phyloP scores from a whole-genome alignment of 1,140 invertebrate genomes.

The Euwallacea similis region DNA sequence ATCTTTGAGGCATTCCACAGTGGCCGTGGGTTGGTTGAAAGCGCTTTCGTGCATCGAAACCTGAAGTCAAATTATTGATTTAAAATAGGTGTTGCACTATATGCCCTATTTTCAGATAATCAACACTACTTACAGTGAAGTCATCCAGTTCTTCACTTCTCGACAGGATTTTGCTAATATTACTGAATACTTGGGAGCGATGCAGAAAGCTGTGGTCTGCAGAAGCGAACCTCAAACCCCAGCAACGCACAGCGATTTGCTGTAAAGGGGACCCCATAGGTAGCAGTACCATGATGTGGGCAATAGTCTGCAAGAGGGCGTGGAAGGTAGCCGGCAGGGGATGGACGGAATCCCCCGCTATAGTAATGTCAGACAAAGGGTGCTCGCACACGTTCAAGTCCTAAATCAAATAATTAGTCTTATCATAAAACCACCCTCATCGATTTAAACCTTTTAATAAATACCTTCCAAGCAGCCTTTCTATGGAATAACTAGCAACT shows the following conservation, averaged over 20 bases:
- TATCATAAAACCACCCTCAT: not conserved
- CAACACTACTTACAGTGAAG: conserved; percentile 46
- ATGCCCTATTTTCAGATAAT: not conserved
- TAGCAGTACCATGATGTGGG: conserved; percentile 88
- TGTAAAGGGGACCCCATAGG: conserved; percentile 85
- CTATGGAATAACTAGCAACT: too few species aligned
- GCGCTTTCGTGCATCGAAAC: conserved; percentile 62
- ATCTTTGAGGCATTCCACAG: conserved; percentile 70
- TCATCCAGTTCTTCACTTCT: conserved; percentile 80
- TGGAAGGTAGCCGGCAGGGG: conserved; percentile 84
- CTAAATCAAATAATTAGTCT: conserved; percentile 31
- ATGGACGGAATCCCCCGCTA: conserved; percentile 78
- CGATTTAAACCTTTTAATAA: too few species aligned
- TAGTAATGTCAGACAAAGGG: conserved; percentile 76
- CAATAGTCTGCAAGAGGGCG: conserved; percentile 84
- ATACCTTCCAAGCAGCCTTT: too few species aligned
- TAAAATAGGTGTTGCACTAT: conserved; percentile 4
- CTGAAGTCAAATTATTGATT: conserved; percentile 8
- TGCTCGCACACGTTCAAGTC: conserved; percentile 72
- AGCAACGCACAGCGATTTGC: conserved; percentile 91
- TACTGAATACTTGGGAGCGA: conserved; percentile 90
- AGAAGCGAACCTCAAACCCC: conserved; percentile 85
- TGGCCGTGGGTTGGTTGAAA: conserved; percentile 55
- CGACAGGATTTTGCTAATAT: conserved; percentile 94
- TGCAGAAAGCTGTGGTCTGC: conserved; percentile 94